phyloP scores from a whole-genome alignment of 2,888 invertebrate genomes.

The Rotaria socialis region DNA sequence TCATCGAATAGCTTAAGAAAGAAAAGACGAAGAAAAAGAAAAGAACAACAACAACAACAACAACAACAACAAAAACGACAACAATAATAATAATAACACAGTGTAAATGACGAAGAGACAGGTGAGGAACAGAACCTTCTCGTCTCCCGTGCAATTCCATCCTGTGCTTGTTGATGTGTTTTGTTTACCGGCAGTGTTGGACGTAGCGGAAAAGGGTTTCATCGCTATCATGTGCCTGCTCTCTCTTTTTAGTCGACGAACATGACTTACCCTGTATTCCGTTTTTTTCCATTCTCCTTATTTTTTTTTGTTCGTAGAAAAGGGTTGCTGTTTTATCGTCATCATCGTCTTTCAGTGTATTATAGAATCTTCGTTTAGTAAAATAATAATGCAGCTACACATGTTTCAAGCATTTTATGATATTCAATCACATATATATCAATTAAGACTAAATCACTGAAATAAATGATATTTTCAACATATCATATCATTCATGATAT shows the following conservation, averaged over 20 bases:
- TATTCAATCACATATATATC: background rate
- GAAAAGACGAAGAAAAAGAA: background rate
- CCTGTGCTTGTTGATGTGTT: slow-evolving; percentile 17
- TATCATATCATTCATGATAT: background rate
- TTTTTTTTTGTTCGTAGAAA: slow-evolving; percentile 7
- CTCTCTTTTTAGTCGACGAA: slow-evolving; percentile 11
- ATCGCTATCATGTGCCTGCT: slow-evolving; percentile 18
- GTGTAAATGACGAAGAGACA: background rate
- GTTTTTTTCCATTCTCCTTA: slow-evolving; percentile 29
- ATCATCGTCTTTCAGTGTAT: slow-evolving; percentile 15
- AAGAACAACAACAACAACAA: background rate
- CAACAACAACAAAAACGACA: background rate
- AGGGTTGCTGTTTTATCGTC: slow-evolving; percentile 28
- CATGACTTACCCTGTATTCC: slow-evolving; percentile 18
- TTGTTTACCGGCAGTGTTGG: slow-evolving; percentile 26
- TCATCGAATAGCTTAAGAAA: background rate
- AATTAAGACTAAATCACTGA: background rate
- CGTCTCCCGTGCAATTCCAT: background rate
- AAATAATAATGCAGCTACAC: background rate
- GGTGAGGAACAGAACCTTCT: slow-evolving; percentile 25
- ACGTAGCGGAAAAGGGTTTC: slow-evolving; percentile 11
- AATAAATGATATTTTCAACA: background rate
- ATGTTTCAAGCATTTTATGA: background rate
- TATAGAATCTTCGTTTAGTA: slow-evolving; percentile 18
- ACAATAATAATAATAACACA: background rate